Evolutionary conservation across 2,113 vertebrate species (phyloP), one percentile per base, ranked within the genome.

Genomic region (Myrmecophaga tridactyla): DNA sequence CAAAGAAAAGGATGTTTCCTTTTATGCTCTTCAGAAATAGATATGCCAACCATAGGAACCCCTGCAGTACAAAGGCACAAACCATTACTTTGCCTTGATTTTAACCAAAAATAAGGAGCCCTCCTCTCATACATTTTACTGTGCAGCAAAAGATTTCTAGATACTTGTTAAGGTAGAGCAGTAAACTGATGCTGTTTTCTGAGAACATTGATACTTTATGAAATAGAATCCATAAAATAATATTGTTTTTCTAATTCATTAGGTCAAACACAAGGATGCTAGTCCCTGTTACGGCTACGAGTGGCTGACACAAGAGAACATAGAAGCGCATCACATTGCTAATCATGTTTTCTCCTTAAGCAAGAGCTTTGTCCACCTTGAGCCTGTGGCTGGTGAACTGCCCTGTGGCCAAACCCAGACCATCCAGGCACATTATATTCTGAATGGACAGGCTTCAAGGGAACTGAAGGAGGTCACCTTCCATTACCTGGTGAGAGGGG

Each of bases 401-500:
- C 95, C 56, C 36, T 99, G 98, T 63, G 96, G 94, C 25, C 93
- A 93, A 41, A 91, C 77, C 39, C 58, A 96, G 81, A 94, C 51
- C 3, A 0, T 98, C 39, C 76, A 3, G 0, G 97, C 96, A 4
- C 97, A 98, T 84, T 98, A 98, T 41, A 90, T 98, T 48, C 93
- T 99, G 75, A 97, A 97, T 17, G 86, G 78, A 53, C 83, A 91
- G 17, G 93, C 80, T 4, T 7, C 97, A 20, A 78, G 72, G 86
- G 90, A 97, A 3, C 72, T 96, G 65, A 97, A 96, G 94, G 89
- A 98, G 70, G 85, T 98, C 0, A 0, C 36, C 62, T 98, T 98
- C 92, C 98, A 98, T 85, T 98, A 98, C 29, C 76, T 99, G 98
- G 98, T 99, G 92, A 98, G 98, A 90, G 94, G 3, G 21, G 60